phyloP scores from a whole-genome alignment of 2,113 vertebrate species.

The Pluvianellus socialis region DNA sequence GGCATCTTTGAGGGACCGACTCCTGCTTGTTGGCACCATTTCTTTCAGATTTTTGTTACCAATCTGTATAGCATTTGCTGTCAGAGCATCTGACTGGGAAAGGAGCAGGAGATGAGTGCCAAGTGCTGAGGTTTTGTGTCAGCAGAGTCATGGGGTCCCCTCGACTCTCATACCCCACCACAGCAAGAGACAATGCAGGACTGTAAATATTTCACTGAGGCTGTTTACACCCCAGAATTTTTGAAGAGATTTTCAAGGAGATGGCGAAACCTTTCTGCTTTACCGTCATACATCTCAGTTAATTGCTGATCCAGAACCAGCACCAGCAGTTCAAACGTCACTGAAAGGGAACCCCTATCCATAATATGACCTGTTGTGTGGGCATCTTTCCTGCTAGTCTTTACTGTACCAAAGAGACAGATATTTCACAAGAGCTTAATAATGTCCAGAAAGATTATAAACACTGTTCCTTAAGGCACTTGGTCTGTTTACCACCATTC shows the following conservation, averaged over 20 bases:
- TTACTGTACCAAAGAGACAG: background rate
- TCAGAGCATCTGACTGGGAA: background rate
- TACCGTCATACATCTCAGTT: background rate
- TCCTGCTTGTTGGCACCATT: background rate
- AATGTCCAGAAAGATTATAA: background rate
- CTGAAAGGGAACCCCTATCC: background rate
- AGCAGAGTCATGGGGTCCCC: background rate
- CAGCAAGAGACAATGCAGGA: background rate
- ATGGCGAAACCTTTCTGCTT: background rate
- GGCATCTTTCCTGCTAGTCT: background rate
- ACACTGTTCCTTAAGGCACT: background rate
- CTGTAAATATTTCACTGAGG: background rate
- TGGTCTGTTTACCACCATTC: background rate
- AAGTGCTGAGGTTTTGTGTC: background rate
- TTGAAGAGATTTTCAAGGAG: background rate
- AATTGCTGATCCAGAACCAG: background rate
- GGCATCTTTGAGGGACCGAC: background rate
- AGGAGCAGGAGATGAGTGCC: background rate
- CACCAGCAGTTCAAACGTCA: background rate
- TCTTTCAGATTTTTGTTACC: background rate
- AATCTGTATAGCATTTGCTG: background rate
- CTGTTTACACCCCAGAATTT: background rate
- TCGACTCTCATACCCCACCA: rapidly evolving
- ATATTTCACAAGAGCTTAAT: background rate
- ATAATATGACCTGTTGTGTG: background rate